phyloP scores from a whole-genome alignment of 2,113 vertebrate species.

The Barbus barbus region DNA sequence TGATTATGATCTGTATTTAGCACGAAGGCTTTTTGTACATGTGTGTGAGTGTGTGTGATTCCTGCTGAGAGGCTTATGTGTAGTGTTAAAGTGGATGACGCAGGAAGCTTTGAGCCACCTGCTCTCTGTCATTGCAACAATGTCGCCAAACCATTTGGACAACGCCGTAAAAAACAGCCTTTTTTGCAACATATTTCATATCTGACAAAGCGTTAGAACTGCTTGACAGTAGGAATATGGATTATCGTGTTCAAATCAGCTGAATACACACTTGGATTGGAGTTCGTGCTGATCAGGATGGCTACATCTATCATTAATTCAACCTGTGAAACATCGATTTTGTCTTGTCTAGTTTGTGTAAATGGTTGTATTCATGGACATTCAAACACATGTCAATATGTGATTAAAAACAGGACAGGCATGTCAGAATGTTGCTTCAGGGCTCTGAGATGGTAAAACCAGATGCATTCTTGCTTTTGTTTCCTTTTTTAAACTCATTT shows the following conservation, averaged over 20 bases:
- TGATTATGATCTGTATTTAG: constrained; percentile 18
- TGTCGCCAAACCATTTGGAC: constrained; percentile 1
- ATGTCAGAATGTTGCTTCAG: constrained; percentile 67
- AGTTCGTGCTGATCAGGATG: neutral
- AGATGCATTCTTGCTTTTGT: neutral
- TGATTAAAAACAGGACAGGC: constrained; percentile 33
- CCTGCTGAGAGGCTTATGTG: constrained; percentile 46
- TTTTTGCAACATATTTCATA: no score
- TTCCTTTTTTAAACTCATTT: neutral
- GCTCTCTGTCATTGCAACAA: constrained; percentile 29
- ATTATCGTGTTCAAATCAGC: neutral
- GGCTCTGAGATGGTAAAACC: constrained; percentile 67
- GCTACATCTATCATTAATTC: neutral
- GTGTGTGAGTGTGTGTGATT: constrained; percentile 5
- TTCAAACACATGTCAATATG: neutral
- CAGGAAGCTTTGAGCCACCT: constrained; percentile 38
- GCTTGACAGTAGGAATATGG: neutral
- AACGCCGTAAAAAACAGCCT: neutral
- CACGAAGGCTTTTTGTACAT: neutral
- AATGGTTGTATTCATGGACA: constrained; percentile 2
- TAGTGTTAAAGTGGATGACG: constrained; percentile 42
- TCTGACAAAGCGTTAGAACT: neutral
- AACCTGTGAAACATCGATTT: neutral
- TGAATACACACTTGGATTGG: neutral
- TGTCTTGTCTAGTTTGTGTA: neutral